Base-by-base conservation (phyloP, 2,797 vertebrate genomes). In the Borostomias antarcticus region DNA sequence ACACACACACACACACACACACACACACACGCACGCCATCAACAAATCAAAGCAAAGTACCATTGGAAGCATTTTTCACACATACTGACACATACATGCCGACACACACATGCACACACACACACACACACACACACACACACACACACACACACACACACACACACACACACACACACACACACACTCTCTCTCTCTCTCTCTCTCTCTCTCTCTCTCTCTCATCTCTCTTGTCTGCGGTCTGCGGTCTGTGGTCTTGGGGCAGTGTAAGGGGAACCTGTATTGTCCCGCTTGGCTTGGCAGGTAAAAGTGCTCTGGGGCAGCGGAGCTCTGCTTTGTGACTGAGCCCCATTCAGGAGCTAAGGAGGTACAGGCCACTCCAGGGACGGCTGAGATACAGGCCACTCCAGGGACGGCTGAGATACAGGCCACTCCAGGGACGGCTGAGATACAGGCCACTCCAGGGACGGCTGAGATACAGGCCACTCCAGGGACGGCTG, bases 221-320 rank as follows among this genome's bases (percentile, higher is more conserved):
- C 32, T 8, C 45, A 19, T 30, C 21, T 4, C 1, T 52, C 23
- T 45, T 56, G 52, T 62, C 37, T 69, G 33, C 45, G 61, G 57
- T 26, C 63, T 66, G 74, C 64, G 62, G 66, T 85, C 59, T 58
- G 62, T 26, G 47, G 75, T 76, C 85, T 80, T 73, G 74, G 71
- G 75, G 84, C 75, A 13, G 48, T 79, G 84, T 83, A 86, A 89
- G 82, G 69, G 84, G 85, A 87, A 85, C 86, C 73, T 13, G 15
- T 66, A 70, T 81, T 75, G 79, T 86, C 76, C 51, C 32, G 73
- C 72, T 58, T 81, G 84, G 43, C 81, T 79, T 68, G 43, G 77
- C 74, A 80, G 79, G 83, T 87, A 74, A 88, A 85, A 81, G 78
- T 81, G 76, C 86, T 83, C 70, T 48, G 72, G 75, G 76, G 74